A percentile compares a stretch with the other conserved stretches of the same genome.
These are phyloP conservation scores for Neopipo cinnamomea DNA, from an alignment of 2,113 vertebrate genomes.

Conservation along the genomic window DNA sequence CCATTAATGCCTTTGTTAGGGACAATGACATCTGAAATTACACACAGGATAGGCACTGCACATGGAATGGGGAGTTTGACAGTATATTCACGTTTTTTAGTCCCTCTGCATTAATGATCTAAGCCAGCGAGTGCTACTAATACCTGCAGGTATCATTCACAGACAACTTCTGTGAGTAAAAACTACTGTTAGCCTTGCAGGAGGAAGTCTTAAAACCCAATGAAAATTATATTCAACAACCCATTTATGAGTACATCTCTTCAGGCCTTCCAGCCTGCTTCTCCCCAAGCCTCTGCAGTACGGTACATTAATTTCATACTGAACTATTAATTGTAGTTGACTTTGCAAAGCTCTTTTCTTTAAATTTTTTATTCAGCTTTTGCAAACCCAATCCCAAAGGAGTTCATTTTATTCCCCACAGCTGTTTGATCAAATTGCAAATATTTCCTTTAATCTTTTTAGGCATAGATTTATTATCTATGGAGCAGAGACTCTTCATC, in stretches of 20 bases:
- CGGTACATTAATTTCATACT: constrained; percentile 8
- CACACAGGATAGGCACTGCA: background rate
- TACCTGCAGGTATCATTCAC: background rate
- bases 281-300: background rate
- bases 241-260: background rate
- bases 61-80: background rate
- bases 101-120: background rate
- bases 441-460: constrained; percentile 59
- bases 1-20: background rate
- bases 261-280: background rate
- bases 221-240: background rate
- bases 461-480: constrained; percentile 1
- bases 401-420: constrained; percentile 29
- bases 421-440: constrained; percentile 53
- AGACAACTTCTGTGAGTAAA: background rate
- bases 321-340: constrained; percentile 56
- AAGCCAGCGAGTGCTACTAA: background rate
- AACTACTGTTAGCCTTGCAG: background rate
- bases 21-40: background rate
- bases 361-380: constrained; percentile 39
- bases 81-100: background rate
- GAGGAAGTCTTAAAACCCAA: background rate
- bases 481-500: background rate
- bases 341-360: constrained; percentile 52
- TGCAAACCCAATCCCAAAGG: background rate